These are phyloP conservation scores for Tinea semifulvella DNA, from an alignment of 2,888 invertebrate genomes.

Conservation along the genomic window DNA sequence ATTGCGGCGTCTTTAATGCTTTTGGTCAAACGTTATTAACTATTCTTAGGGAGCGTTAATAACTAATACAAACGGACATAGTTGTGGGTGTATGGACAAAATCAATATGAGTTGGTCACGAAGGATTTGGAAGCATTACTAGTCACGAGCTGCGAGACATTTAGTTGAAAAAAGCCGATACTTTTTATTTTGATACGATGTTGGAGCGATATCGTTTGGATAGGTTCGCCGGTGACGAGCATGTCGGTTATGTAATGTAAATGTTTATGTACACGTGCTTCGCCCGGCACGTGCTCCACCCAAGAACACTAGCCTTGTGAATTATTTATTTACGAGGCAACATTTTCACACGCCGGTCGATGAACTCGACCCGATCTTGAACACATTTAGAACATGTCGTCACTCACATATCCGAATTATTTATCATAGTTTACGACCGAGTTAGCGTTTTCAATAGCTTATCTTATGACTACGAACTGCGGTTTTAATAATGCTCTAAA, in stretches of 20 bases:
- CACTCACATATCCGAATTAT: neutral
- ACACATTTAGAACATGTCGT: slow-evolving; percentile 11
- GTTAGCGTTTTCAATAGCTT: too few species aligned
- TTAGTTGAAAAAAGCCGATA: too few species aligned
- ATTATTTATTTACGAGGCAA: slow-evolving; percentile 66
- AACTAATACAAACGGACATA: too few species aligned
- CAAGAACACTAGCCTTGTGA: slow-evolving; percentile 66
- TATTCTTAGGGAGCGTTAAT: too few species aligned
- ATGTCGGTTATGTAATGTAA: slow-evolving; percentile 59
- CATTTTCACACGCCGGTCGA: slow-evolving; percentile 66
- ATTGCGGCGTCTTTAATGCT: too few species aligned
- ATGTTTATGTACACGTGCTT: slow-evolving; percentile 63
- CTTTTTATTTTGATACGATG: neutral
- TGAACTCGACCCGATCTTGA: slow-evolving; percentile 60
- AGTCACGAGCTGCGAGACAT: too few species aligned
- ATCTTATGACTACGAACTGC: neutral
- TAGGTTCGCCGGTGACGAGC: slow-evolving; percentile 58
- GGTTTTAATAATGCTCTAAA: slow-evolving; percentile 1
- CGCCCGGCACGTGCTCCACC: slow-evolving; percentile 56
- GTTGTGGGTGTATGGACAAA: too few species aligned
- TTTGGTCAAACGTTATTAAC: too few species aligned
- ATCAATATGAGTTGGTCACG: too few species aligned
- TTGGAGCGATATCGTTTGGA: slow-evolving; percentile 29
- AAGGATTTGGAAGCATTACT: too few species aligned
- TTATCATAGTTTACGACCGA: neutral